Evolutionary conservation across 2,113 vertebrate species (phyloP).

Genomic region (Trachemys scripta): DNA sequence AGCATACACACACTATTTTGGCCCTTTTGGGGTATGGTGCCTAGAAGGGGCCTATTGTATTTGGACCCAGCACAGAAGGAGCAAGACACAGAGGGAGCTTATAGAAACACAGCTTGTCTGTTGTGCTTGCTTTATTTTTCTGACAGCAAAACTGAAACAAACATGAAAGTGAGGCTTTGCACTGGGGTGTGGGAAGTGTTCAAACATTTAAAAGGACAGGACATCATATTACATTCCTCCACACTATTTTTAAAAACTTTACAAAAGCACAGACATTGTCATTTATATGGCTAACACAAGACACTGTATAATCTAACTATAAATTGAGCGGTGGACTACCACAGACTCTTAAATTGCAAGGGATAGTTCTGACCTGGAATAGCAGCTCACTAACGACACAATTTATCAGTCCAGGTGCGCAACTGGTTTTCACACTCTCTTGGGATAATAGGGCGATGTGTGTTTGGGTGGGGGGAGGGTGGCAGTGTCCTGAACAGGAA

Average conservation of each 20-base stretch:
- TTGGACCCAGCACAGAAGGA: background rate
- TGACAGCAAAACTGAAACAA: background rate
- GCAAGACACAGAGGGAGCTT: background rate
- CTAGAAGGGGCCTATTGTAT: background rate
- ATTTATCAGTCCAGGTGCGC: background rate
- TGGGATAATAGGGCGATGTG: no score
- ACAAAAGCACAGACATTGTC: background rate
- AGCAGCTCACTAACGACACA: background rate
- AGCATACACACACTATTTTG: background rate
- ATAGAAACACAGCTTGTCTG: background rate
- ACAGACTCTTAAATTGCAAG: background rate
- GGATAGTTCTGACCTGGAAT: background rate
- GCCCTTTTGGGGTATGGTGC: background rate
- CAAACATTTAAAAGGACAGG: background rate
- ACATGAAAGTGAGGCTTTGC: background rate
- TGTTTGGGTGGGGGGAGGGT: fast-evolving
- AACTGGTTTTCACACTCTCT: no score
- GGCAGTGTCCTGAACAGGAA: no score
- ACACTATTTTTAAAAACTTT: background rate
- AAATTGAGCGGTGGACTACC: background rate
- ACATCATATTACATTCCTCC: background rate
- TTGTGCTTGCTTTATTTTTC: background rate
- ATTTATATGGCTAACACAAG: background rate
- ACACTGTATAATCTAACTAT: background rate
- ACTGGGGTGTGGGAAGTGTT: background rate